A percentile compares a stretch with the other conserved stretches of the same genome.
Conservation (phyloP, 2,797 vertebrate genomes). For the Hemibagrus guttatus region DNA sequence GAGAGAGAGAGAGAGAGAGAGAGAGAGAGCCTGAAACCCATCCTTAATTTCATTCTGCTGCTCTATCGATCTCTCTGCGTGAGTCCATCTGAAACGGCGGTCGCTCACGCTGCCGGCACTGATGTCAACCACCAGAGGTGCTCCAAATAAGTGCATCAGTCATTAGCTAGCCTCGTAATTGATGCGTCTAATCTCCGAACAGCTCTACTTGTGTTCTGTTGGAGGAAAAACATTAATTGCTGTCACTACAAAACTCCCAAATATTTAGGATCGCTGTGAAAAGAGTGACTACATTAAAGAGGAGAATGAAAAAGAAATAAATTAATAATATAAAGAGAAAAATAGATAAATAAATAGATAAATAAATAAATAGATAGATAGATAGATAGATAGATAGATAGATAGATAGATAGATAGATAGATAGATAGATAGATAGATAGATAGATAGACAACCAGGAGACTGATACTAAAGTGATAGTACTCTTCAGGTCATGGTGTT, state of each 20-base stretch:
- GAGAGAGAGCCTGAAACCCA: slow-evolving; percentile 10
- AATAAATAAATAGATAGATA: no score
- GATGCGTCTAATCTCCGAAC: slow-evolving; percentile 12
- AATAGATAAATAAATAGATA: neutral
- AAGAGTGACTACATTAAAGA: neutral
- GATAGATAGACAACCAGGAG: no score
- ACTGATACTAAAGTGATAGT: neutral
- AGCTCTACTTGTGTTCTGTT: neutral
- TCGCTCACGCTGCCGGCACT: slow-evolving; percentile 2
- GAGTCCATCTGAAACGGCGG: slow-evolving; percentile 21
- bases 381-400: no score
- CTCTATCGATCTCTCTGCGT: slow-evolving; percentile 23
- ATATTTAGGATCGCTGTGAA: neutral
- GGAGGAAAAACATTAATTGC: neutral
- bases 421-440: no score
- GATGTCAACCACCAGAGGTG: slow-evolving; percentile 24
- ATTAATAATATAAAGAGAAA: neutral
- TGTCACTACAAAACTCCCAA: neutral
- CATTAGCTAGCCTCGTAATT: neutral
- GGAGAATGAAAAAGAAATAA: no score
- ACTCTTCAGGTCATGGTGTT: neutral
- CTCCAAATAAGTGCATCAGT: slow-evolving; percentile 35
- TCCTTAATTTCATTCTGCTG: slow-evolving; percentile 27
- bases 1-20: no score
- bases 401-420: no score